Evolutionary conservation across 37 sponge, comb jelly and placozoan genomes (phyloP).

Genomic region (Hexactinellida sp.): DNA sequence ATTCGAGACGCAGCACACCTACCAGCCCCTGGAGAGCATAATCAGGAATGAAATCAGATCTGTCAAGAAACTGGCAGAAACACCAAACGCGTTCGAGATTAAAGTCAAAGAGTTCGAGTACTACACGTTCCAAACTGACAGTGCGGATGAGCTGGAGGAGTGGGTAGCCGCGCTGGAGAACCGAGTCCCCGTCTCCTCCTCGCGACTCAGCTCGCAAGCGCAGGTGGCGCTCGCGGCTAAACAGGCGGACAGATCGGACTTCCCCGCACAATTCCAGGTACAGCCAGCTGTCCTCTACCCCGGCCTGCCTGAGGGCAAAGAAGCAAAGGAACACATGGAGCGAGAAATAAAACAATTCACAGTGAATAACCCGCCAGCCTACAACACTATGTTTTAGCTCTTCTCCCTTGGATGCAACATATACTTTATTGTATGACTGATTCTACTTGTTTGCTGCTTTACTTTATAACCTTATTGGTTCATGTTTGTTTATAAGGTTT

Average conservation of each 20-base stretch:
- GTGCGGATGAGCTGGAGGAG: not conserved
- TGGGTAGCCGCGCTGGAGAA: not conserved
- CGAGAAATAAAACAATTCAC: not conserved
- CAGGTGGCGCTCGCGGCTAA: not conserved
- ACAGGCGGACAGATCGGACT: not conserved
- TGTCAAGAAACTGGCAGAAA: not conserved
- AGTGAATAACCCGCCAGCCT: not conserved
- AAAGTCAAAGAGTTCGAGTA: constrained; percentile 8
- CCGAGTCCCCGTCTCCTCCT: not conserved
- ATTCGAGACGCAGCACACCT: constrained; percentile 6
- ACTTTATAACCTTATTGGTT: too few relatives aligned
- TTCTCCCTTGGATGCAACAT: not conserved
- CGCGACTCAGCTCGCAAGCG: not conserved
- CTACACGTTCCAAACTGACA: not conserved
- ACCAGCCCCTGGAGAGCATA: not conserved
- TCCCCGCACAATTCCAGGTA: not conserved
- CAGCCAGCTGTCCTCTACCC: constrained; percentile 11
- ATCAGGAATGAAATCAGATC: constrained; percentile 4
- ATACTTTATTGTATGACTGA: not conserved
- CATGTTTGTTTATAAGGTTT: too few relatives aligned
- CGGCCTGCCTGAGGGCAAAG: not conserved
- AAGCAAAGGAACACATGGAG: not conserved
- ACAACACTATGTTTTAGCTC: not conserved
- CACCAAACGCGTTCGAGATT: not conserved
- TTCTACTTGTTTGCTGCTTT: not conserved